Percentiles rank a stretch among this genome's conserved stretches.
Evolutionary conservation across 2,113 vertebrate genomes (phyloP).

Genomic region (Deroptyus accipitrinus): DNA sequence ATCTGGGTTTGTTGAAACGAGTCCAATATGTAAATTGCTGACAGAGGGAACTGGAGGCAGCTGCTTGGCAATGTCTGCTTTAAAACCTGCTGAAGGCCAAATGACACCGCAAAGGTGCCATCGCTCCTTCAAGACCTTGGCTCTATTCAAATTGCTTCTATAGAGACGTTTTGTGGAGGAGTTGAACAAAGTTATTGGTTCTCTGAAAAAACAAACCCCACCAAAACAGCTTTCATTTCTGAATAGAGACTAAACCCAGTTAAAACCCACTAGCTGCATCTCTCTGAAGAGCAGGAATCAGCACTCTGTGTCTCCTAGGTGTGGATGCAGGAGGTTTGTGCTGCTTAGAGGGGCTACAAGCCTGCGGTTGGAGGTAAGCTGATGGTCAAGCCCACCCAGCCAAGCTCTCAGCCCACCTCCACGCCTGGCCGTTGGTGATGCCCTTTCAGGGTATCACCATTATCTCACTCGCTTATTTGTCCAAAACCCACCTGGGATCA

Average conservation of each 20-base stretch:
- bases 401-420: accelerated
- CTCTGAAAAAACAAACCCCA: neutral
- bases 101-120: neutral
- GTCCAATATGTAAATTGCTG: neutral
- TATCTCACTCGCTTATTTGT: accelerated
- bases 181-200: neutral
- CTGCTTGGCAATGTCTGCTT: neutral
- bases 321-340: neutral
- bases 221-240: neutral
- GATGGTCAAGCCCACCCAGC: neutral
- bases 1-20: neutral
- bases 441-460: accelerated
- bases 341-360: neutral
- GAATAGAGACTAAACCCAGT: neutral
- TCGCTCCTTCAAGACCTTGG: neutral
- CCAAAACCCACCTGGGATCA: neutral
- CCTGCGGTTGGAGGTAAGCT: accelerated
- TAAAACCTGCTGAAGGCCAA: neutral
- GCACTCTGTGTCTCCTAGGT: accelerated
- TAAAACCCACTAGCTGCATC: neutral
- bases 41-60: neutral
- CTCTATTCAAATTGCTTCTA: neutral
- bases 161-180: neutral
- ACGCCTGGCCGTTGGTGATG: accelerated
- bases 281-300: neutral